phyloP scores from a whole-genome alignment of 2,888 invertebrate genomes.

The Abscondita cerata region DNA sequence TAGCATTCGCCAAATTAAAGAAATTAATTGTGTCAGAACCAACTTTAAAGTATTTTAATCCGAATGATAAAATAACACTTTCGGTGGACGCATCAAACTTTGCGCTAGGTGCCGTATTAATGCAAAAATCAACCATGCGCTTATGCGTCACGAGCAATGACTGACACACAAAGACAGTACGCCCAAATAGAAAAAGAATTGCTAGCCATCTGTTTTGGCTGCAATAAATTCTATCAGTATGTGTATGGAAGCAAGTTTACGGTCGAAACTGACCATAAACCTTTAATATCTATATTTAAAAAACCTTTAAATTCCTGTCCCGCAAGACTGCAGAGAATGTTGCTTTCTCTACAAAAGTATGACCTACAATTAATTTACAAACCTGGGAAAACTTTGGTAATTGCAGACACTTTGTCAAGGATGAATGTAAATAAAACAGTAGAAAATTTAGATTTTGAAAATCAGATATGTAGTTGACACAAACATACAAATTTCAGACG shows the following conservation, averaged over 20 bases:
- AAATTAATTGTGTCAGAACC: slow-evolving; percentile 1
- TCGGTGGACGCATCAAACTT: slow-evolving; percentile 23
- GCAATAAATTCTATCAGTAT: too few relatives aligned
- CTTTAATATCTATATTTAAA: too few relatives aligned
- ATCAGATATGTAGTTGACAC: slow-evolving; percentile 16
- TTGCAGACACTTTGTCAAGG: slow-evolving; percentile 21
- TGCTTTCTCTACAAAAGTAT: slow-evolving; percentile 3
- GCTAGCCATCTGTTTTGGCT: too few relatives aligned
- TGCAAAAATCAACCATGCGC: slow-evolving; percentile 48
- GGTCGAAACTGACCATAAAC: too few relatives aligned
- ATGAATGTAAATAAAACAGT: slow-evolving; percentile 5
- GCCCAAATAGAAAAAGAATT: slow-evolving; percentile 50
- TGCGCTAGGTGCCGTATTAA: slow-evolving; percentile 44
- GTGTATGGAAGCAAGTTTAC: too few relatives aligned
- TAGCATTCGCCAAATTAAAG: slow-evolving; percentile 17
- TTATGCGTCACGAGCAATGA: slow-evolving; percentile 44
- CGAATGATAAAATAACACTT: slow-evolving; percentile 9
- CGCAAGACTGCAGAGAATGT: slow-evolving; percentile 19
- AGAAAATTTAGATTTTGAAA: slow-evolving; percentile 19
- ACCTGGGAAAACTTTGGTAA: slow-evolving; percentile 15
- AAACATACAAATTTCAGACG: slow-evolving; percentile 10
- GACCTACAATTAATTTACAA: slow-evolving; percentile 7
- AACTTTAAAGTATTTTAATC: slow-evolving; percentile 14
- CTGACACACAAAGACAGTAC: slow-evolving; percentile 41
- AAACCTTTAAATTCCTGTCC: slow-evolving; percentile 15